Base-by-base conservation (phyloP, 2,888 invertebrate species). In the Cyclophora punctaria region DNA sequence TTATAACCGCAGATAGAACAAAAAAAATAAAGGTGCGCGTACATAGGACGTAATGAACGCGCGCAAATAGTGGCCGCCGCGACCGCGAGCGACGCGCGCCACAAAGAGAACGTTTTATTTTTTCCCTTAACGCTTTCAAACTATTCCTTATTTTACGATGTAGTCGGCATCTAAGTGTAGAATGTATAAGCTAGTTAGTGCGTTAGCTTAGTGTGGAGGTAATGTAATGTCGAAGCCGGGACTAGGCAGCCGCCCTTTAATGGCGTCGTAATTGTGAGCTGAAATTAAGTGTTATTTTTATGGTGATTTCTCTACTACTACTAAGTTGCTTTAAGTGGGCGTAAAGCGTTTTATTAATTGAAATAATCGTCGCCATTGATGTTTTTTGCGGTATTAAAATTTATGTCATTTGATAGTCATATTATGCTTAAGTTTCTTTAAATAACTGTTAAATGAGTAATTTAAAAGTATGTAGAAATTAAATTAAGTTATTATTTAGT, bases 261-360 rank as follows among this genome's bases (percentile, higher is more conserved):
- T 71, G 66, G 76, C 82, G 66, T 82, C 83, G 82, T 87, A 84
- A 87, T 86, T 80, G 86, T 81, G 78, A 80, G 71, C 83, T 85
- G 78, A 87, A 87, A 87, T 86, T 85, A 85, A 88, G 87, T 87
- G 87, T 86, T 86, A 86, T 86, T 88, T 87, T 87, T 87, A 88
- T 88, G 86, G 80, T 87, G 85, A 88, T 86, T 87, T 84, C 85
- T 76, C 80, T 80, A 84, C 84, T 78, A 81, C 83, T 86, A 85
- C 86, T 83, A 72, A 85, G 86, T 86, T 84, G 86, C 81, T 80
- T 82, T 83, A 83, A 85, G 83, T 80, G 81, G 76, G 81, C 80
- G 82, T 83, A 80, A 83, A 84, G 71, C 69, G 77, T 82, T 85
- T 84, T 83, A 85, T 85, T 83, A 84, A 85, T 86, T 83, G 83